Conservation (phyloP, 2,113 vertebrate species). For the Neolamprologus falcicula region DNA sequence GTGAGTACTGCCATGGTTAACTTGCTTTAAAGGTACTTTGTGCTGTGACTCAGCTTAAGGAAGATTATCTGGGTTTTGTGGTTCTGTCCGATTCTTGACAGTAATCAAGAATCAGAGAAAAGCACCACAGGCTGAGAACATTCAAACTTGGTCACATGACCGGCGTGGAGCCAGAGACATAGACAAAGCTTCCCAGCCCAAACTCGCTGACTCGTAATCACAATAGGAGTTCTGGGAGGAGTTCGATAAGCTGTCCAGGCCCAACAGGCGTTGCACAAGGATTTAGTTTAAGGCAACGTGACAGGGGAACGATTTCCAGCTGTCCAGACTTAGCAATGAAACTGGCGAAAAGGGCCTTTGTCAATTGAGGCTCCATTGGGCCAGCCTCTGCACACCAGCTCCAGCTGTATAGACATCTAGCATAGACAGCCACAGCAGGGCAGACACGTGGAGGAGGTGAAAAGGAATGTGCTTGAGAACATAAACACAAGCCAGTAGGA, state of each 20-base stretch:
- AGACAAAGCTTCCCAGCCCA: conserved; percentile 25
- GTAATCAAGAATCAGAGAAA: not conserved
- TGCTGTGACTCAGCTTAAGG: not conserved
- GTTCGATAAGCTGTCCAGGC: conserved; percentile 15
- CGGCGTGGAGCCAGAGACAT: not conserved
- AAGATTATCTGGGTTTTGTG: not conserved
- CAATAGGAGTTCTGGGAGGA: conserved; percentile 16
- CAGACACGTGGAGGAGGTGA: conserved; percentile 45
- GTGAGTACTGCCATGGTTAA: not conserved
- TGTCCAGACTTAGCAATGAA: conserved; percentile 19
- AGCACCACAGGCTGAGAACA: not conserved
- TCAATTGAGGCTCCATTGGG: not conserved
- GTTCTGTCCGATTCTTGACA: not conserved
- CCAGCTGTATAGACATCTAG: conserved; percentile 43
- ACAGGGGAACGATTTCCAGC: conserved; percentile 42
- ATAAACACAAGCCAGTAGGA: conserved; percentile 52
- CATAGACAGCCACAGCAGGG: conserved; percentile 26
- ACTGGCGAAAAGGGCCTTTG: not conserved
- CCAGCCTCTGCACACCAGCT: not conserved
- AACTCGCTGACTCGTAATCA: conserved; percentile 30
- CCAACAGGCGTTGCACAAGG: not conserved
- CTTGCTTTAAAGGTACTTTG: not conserved
- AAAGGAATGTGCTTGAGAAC: conserved; percentile 57
- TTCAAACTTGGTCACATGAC: conserved; percentile 3
- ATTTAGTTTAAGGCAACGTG: conserved; percentile 26